phyloP scores from a whole-genome alignment of 2,888 invertebrate genomes.

The Ommatoiulus sabulosus region DNA sequence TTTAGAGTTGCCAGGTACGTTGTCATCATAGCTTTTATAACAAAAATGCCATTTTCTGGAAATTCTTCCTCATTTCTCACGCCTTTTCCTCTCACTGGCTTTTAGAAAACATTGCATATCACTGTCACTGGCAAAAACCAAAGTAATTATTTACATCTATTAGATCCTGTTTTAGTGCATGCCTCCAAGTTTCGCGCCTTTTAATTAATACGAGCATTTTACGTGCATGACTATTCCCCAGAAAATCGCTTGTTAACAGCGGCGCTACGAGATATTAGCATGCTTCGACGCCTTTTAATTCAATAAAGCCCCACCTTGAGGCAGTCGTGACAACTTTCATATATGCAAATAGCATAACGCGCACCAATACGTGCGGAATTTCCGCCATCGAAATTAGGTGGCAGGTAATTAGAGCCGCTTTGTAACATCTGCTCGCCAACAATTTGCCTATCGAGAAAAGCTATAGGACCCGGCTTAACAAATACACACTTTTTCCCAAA shows the following conservation, averaged over 20 bases:
- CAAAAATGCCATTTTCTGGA: background rate
- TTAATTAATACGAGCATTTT: constrained; percentile 15
- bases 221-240: constrained; percentile 40
- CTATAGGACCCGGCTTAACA: background rate
- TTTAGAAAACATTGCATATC: background rate
- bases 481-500: constrained; percentile 41
- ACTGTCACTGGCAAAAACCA: constrained; percentile 11
- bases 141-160: background rate
- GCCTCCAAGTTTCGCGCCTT: constrained; percentile 33
- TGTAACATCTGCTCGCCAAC: constrained; percentile 3
- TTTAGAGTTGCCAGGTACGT: too few species aligned
- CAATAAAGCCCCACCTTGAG: constrained; percentile 48
- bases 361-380: constrained; percentile 8
- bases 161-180: constrained; percentile 30
- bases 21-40: too few species aligned
- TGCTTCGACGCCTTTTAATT: constrained; percentile 47
- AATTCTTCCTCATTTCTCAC: background rate
- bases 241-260: constrained; percentile 48
- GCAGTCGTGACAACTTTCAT: constrained; percentile 45
- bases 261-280: constrained; percentile 41
- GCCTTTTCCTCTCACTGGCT: background rate
- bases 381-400: constrained; percentile 41
- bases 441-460: background rate
- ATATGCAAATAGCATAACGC: constrained; percentile 16
- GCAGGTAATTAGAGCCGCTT: background rate